Base-by-base conservation (phyloP, 2,888 invertebrate genomes). In the Clistopyga incitator region DNA sequence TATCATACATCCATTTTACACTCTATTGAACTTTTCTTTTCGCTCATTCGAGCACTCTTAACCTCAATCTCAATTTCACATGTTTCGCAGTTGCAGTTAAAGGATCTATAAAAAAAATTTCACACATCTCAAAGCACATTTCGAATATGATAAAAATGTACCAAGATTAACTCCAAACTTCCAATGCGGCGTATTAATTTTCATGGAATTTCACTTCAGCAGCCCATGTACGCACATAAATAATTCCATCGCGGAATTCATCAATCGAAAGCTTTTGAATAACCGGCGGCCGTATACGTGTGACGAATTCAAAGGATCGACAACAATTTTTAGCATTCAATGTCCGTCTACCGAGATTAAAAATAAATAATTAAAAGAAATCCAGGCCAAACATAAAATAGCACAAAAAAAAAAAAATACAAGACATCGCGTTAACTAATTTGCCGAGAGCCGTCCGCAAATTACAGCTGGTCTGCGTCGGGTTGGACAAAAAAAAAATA, bases 401-500 rank as follows among this genome's bases (percentile, higher is more conserved):
- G 23, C 65, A 11, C 45, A 11, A 52, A 25, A 47, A 71, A 25
- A 47, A 71, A 23, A 59, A 81, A 61, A 61, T 61, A 23, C 67
- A 47, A 20, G 47, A 29, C 47, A n/a, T 25, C 45, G 29, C 50
- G 77, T 20, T 56, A 72, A 78, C 34, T 72, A 71, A 59, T 67
- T 34, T 54, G 56, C 54, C 15, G 45, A 64, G 18, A 54, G 56
- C 23, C 45, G 34, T 77, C 71, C 54, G 42, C 56, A 59, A 67
- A 67, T 76, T 64, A 78, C 29, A 50, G 67, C 45, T 47, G 25
- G 38, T 23, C 45, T 25, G 23, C 56, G 72, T 20, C 20, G 72
- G 74, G 78, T 68, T 72, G 78, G 29, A 4, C 3, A 50, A n/a
- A 76, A 74, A 78, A 42, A 78, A 52, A 72, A 52, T 68, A 61